Evolutionary conservation across 2,797 vertebrate genomes (phyloP), one percentile per base, ranked within the genome.

Genomic region (Helostoma temminkii): DNA sequence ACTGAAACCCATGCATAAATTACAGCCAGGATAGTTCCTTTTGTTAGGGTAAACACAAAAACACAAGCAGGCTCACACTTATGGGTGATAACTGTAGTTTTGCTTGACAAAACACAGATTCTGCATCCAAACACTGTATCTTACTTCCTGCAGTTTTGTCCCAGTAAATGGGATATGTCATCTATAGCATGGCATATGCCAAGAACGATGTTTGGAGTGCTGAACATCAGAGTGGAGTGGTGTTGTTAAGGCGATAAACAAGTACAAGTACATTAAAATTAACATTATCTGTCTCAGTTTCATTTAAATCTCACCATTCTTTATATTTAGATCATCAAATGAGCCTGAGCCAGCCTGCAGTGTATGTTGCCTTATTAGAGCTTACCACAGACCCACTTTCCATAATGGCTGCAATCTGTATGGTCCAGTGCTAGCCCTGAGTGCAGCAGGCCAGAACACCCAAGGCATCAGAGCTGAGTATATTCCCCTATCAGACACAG

Each of bases 361-460:
- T 67, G 66, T 45, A 41, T 53, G 72, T 64, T 75, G 79, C 70
- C 71, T 82, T 67, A 49, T 75, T 74, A 85, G 59, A 78, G 80
- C 76, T 75, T 72, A 84, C 80, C 80, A 70, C 80, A 87, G 78
- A 78, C 86, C 76, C 74, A 85, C 88, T 86, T 89, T 92, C 84
- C 72, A 88, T 93, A 90, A 92, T 90, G 88, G 70, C 81, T 77
- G 82, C 86, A 91, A 89, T 93, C 89, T 91, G 88, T 87, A 87
- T 81, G 81, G 88, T 91, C 87, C 80, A 86, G 78, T 53, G 72
- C 61, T 76, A 81, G 82, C 78, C 84, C 66, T 82, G 83, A 85
- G 88, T 79, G 88, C 86, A 89, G 83, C 83, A 78, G 88, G 80
- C 87, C 86, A 88, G 85, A 93, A 90, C 88, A 90, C 88, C 88